Evolutionary conservation across 2,888 invertebrate genomes (phyloP), one percentile per base, ranked within the genome.

Genomic region (Ectemnius continuus): DNA sequence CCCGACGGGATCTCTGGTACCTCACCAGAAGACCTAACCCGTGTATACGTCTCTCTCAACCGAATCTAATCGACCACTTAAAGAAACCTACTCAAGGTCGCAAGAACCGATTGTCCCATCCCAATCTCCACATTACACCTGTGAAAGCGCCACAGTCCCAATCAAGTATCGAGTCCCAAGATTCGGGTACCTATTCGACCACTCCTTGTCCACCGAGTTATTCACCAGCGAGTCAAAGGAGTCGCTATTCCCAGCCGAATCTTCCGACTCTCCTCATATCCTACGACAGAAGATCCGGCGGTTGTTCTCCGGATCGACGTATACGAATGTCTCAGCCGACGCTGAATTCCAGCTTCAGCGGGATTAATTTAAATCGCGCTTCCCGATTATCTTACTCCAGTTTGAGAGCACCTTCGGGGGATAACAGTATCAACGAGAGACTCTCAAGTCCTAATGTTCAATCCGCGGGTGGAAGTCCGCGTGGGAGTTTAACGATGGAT

Each of bases 1-100:
- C 91, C 70, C 92, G 92, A 14, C 88, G 90, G 80, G 93, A 93
- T 73, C 91, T 91, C 28, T 93, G 36, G 94, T 94, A 89, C 79
- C 85, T 86, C 86, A 92, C 79, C 84, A 83, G 69, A 86, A 91
- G 84, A 67, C 87, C 88, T 11, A 89, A 87, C 61, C 87, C 90
- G 0, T 88, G 88, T 69, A 89, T 90, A 46, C 88, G 90, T 14
- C 77, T 90, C 11, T 90, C 90, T 13, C 89, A 90, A 60, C 90
- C 90, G 13, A 89, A 89, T 67, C 82, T 90, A 1, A 88, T 88
- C 65, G 89, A 87, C 65, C 88, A 87, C 58, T 67, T 85, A 47
- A 84, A 85, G 64, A 83, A 71, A 56, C 82, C 83, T 5, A 79
- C 79, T 1, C 84, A 78, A 13, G 85, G 80, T 48, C 86, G 84